Evolutionary conservation across 2,797 vertebrate genomes (phyloP).

Genomic region (Etheostoma perlongum): DNA sequence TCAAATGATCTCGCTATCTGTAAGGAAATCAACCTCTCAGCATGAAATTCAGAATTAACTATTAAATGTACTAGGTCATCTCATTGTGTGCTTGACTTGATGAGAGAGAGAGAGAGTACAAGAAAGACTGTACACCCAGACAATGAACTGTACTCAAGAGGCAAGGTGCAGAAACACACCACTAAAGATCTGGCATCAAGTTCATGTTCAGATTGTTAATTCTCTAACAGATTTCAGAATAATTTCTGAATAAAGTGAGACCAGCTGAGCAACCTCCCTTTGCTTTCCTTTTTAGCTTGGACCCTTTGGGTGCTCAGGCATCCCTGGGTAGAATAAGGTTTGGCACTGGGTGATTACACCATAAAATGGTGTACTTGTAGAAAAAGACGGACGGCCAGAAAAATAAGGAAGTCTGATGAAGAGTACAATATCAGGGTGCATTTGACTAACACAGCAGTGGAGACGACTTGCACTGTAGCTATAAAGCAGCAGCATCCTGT

Average conservation of each 20-base stretch:
- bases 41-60: constrained; percentile 52
- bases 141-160: constrained; percentile 27
- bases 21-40: constrained; percentile 56
- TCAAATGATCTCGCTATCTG: constrained; percentile 58
- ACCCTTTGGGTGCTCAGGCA: constrained; percentile 30
- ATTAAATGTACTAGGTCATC: constrained; percentile 39
- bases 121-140: constrained; percentile 29
- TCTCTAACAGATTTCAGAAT: background rate
- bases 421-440: constrained; percentile 53
- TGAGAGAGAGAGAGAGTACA: constrained; percentile 25
- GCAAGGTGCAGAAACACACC: constrained; percentile 42
- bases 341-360: constrained; percentile 74
- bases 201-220: constrained; percentile 43
- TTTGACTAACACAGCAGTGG: constrained; percentile 62
- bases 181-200: constrained; percentile 32
- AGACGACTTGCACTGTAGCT: constrained; percentile 61
- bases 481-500: constrained; percentile 64
- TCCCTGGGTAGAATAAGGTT: constrained; percentile 60
- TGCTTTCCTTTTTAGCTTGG: constrained; percentile 24
- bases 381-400: constrained; percentile 24
- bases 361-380: constrained; percentile 34
- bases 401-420: constrained; percentile 33
- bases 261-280: constrained; percentile 14
- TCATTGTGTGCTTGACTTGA: constrained; percentile 48
- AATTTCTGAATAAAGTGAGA: constrained; percentile 27